Conservation (phyloP, 2,888 invertebrate species). For the Ophraella communa region DNA sequence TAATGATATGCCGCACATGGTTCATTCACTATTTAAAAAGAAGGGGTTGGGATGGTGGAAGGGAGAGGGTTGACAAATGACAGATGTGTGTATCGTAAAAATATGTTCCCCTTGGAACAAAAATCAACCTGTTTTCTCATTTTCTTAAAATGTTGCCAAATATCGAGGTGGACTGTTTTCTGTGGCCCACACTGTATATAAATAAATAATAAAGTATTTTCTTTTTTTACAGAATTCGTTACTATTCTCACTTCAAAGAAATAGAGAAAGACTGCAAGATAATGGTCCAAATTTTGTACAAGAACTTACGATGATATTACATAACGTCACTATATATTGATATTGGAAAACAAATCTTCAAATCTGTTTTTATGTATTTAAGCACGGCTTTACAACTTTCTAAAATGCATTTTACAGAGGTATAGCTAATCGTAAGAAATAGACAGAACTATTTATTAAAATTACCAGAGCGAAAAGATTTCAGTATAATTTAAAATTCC, state of each 20-base stretch:
- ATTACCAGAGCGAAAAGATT: no score
- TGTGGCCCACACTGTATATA: not conserved
- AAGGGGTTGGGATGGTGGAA: no score
- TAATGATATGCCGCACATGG: no score
- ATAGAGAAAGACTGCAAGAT: constrained; percentile 59
- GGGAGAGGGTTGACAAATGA: no score
- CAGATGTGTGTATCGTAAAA: no score
- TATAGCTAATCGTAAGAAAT: constrained; percentile 7
- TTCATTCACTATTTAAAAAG: no score
- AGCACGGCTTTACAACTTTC: constrained; percentile 31
- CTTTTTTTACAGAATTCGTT: constrained; percentile 75
- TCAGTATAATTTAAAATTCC: no score
- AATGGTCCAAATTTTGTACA: constrained; percentile 42
- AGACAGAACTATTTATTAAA: no score
- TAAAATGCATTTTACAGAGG: constrained; percentile 11
- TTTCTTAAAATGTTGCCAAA: no score
- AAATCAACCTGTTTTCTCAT: no score
- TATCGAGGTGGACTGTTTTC: no score
- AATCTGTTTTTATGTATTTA: constrained; percentile 26
- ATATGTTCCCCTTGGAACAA: no score
- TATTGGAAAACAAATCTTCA: constrained; percentile 26
- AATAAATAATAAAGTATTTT: not conserved
- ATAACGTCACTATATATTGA: constrained; percentile 19
- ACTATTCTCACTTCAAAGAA: constrained; percentile 85
- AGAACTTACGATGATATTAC: constrained; percentile 15